Evolutionary conservation across 2,888 invertebrate genomes (phyloP).

Genomic region (Apomyelois bistriatella): DNA sequence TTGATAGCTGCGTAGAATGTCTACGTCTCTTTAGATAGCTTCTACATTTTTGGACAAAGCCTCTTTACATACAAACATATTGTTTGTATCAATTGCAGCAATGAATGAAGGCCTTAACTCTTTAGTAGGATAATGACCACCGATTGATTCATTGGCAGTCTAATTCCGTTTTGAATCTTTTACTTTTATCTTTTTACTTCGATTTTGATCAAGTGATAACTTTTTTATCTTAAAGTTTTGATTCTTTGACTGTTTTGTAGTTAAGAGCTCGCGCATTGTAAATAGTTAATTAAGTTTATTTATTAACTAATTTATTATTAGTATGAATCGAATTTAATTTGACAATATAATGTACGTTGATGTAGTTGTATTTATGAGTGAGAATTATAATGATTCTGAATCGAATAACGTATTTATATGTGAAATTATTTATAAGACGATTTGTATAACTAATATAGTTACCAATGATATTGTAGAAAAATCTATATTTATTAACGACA

Average conservation of each 20-base stretch:
- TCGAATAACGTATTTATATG: slow-evolving; percentile 3
- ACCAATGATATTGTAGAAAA: slow-evolving; percentile 33
- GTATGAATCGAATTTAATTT: slow-evolving; percentile 28
- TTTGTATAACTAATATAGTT: slow-evolving; percentile 36
- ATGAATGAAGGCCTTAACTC: slow-evolving; percentile 6
- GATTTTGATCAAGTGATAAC: slow-evolving; percentile 9
- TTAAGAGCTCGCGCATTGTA: slow-evolving; percentile 55
- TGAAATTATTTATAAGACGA: slow-evolving; percentile 3
- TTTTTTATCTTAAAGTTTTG: slow-evolving; percentile 6
- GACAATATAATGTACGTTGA: neutral
- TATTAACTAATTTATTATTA: slow-evolving; percentile 43
- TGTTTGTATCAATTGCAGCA: neutral
- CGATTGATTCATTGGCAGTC: slow-evolving; percentile 17
- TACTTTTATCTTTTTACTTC: slow-evolving; percentile 11
- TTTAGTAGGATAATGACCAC: slow-evolving; percentile 24
- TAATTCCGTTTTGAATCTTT: slow-evolving; percentile 8
- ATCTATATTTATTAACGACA: slow-evolving; percentile 18
- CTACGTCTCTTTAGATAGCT: neutral
- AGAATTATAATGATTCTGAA: neutral
- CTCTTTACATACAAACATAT: neutral
- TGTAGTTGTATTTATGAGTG: slow-evolving; percentile 1
- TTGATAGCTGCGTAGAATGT: neutral
- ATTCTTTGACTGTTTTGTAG: slow-evolving; percentile 12
- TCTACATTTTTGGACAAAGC: neutral
- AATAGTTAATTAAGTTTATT: slow-evolving; percentile 49